Percentiles rank a stretch among this genome's conserved stretches.
Evolutionary conservation across 1,140 invertebrate species (phyloP).

Genomic region (Argopecten irradians): DNA sequence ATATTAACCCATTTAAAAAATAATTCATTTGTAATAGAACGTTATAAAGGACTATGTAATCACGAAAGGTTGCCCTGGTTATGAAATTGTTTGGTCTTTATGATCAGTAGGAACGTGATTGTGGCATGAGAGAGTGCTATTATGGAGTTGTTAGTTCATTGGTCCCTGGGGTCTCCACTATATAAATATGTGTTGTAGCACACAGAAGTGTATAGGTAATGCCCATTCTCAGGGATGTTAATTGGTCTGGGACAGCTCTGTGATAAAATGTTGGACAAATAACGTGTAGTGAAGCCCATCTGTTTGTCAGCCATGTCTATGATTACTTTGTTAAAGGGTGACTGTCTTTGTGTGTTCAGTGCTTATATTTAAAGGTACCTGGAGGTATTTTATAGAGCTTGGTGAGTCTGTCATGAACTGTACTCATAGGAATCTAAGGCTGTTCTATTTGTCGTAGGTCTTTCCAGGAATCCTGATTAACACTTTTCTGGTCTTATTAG

Average conservation of each 20-base stretch:
- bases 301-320: not conserved
- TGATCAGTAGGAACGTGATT: not conserved
- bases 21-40: not conserved
- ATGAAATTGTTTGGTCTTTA: not conserved
- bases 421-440: not conserved
- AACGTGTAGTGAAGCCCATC: not conserved
- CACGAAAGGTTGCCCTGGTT: not conserved
- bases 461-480: not conserved
- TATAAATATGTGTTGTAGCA: not conserved
- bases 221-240: not conserved
- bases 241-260: not conserved
- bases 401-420: not conserved
- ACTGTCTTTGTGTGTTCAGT: not conserved
- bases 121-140: not conserved
- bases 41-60: not conserved
- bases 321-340: not conserved
- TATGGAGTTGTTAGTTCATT: not conserved
- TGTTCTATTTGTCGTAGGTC: not conserved
- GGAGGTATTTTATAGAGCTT: not conserved
- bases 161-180: not conserved
- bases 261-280: constrained; percentile 11
- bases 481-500: not conserved
- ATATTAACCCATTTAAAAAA: not conserved
- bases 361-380: not conserved
- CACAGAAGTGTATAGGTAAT: not conserved